These are phyloP conservation scores for Fregetta grallaria DNA, from an alignment of 2,113 vertebrate genomes.

Conservation along the genomic window DNA sequence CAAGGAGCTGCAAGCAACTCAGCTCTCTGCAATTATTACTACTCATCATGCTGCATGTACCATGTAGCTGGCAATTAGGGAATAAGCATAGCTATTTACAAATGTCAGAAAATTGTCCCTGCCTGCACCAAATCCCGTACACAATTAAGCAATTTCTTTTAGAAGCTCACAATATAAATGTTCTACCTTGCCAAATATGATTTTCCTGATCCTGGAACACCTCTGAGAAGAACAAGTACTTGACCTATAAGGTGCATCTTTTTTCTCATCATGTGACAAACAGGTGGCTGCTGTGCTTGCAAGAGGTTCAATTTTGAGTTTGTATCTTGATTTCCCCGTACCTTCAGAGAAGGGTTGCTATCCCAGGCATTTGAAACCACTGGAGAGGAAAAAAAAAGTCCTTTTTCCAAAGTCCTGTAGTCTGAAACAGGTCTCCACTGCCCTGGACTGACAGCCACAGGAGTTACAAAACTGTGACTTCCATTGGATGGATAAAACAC, in stretches of 20 bases:
- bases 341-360: conserved; percentile 68
- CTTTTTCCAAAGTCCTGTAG: conserved; percentile 27
- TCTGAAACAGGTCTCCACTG: conserved; percentile 68
- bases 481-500: conserved; percentile 75
- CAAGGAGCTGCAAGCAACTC: not conserved
- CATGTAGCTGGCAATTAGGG: not conserved
- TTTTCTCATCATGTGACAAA: conserved; percentile 70
- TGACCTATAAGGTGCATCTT: conserved; percentile 79
- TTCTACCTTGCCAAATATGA: conserved; percentile 90
- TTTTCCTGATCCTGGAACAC: conserved; percentile 95
- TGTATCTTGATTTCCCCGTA: conserved; percentile 73
- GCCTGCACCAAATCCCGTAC: not conserved
- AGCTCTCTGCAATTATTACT: not conserved
- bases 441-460: conserved; percentile 74
- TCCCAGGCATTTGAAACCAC: conserved; percentile 68
- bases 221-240: conserved; percentile 91
- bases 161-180: conserved; percentile 41
- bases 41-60: not conserved
- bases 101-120: not conserved
- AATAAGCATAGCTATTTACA: not conserved
- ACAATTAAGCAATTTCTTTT: not conserved
- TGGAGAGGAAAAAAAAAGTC: conserved; percentile 57
- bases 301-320: conserved; percentile 56
- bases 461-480: conserved; percentile 81
- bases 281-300: conserved; percentile 43